phyloP scores from a whole-genome alignment of 1,140 invertebrate species.

The Ericerus pela region DNA sequence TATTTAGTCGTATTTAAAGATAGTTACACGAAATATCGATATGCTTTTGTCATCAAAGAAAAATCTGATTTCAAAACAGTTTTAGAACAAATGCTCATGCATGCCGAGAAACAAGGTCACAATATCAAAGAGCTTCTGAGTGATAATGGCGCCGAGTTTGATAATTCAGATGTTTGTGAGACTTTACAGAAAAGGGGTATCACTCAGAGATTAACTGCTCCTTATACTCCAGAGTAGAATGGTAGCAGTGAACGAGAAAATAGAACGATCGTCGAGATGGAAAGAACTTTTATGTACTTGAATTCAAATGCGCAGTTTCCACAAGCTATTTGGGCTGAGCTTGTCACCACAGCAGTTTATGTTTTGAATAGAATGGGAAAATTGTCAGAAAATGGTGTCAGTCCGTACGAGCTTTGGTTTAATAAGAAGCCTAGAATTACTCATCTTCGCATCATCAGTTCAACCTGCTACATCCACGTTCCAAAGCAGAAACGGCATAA shows the following conservation, averaged over 20 bases:
- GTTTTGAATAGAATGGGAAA: constrained; percentile 28
- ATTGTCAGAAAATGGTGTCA: constrained; percentile 21
- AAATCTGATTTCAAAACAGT: constrained; percentile 25
- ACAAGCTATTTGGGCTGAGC: constrained; percentile 20
- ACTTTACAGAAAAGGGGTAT: constrained; percentile 22
- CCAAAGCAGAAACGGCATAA: constrained; percentile 26
- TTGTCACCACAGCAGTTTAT: constrained; percentile 28
- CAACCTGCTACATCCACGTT: constrained; percentile 28
- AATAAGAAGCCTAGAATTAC: constrained; percentile 17
- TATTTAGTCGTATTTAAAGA: constrained; percentile 27
- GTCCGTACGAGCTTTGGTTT: constrained; percentile 21
- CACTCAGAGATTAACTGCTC: constrained; percentile 16
- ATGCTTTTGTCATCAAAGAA: constrained; percentile 24
- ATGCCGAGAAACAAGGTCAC: no score
- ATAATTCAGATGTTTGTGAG: constrained; percentile 23
- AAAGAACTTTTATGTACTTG: constrained; percentile 21
- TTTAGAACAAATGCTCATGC: no score
- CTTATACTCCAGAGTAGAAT: constrained; percentile 18
- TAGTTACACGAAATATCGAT: constrained; percentile 26
- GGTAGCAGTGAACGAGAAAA: constrained; percentile 30
- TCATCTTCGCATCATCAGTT: constrained; percentile 27
- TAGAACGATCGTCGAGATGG: constrained; percentile 25
- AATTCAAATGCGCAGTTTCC: constrained; percentile 13
- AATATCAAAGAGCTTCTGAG: constrained; percentile 25
- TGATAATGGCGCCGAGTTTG: constrained; percentile 25